Conservation (phyloP, 1,140 invertebrate genomes). For the Platorchestia sp. region DNA sequence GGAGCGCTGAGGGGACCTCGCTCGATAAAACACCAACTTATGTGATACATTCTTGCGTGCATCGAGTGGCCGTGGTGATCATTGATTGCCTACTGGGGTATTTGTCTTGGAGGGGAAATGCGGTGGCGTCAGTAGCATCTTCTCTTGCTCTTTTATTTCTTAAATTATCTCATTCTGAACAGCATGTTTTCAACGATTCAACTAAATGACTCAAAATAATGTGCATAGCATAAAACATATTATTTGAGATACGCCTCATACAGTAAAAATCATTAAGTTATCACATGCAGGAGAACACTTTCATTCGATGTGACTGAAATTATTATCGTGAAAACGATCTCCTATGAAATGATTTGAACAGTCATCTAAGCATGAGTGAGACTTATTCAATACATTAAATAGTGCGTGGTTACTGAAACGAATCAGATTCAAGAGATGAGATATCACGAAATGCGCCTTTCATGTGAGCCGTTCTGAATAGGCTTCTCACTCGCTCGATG, state of each 20-base stretch:
- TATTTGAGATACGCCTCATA: not conserved
- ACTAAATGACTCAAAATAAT: not conserved
- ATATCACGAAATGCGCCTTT: not conserved
- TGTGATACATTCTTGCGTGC: constrained; percentile 35
- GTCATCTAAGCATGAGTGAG: not conserved
- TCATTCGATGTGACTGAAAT: no score
- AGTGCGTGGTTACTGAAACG: not conserved
- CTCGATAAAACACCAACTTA: constrained; percentile 53
- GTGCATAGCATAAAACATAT: not conserved
- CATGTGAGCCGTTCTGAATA: not conserved
- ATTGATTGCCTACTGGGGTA: constrained; percentile 29
- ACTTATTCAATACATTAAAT: not conserved
- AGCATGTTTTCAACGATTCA: no score
- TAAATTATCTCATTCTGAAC: not conserved
- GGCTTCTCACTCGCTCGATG: not conserved
- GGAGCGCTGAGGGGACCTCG: constrained; percentile 28
- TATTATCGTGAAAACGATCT: not conserved
- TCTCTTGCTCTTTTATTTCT: not conserved
- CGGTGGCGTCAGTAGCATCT: not conserved
- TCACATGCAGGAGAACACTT: not conserved
- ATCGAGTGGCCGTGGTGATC: constrained; percentile 31
- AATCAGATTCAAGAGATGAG: not conserved
- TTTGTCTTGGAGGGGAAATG: constrained; percentile 8
- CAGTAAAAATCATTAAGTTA: not conserved
- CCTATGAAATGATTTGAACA: not conserved